A percentile compares a stretch with the other conserved stretches of the same genome.
Evolutionary conservation across 2,797 vertebrate genomes (phyloP).

Genomic region (Erpetoichthys calabaricus): DNA sequence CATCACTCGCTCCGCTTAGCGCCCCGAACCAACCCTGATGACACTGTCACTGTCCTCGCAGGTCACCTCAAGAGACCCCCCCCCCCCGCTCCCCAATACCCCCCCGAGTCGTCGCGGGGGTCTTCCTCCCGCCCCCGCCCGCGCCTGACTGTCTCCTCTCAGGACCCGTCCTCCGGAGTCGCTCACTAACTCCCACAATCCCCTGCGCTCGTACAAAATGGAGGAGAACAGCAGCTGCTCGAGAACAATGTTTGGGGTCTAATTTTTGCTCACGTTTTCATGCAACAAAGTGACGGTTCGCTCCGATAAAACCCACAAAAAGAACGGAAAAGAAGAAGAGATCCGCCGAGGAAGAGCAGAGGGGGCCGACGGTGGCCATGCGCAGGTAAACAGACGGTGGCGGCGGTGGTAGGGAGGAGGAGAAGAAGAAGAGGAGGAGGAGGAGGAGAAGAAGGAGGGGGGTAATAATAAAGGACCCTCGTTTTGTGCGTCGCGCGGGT

Average conservation of each 20-base stretch:
- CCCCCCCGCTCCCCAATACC: background rate
- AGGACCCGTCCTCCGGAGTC: slow-evolving; percentile 55
- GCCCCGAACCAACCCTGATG: too few species aligned
- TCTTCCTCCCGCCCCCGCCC: slow-evolving; percentile 13
- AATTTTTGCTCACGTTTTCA: slow-evolving; percentile 15
- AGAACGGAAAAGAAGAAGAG: too few species aligned
- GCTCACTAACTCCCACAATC: slow-evolving; percentile 43
- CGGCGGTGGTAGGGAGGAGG: too few species aligned
- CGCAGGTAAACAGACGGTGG: slow-evolving; percentile 39
- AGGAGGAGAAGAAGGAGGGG: too few species aligned
- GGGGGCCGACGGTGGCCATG: slow-evolving; percentile 43
- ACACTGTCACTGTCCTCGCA: too few species aligned
- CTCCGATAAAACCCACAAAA: too few species aligned
- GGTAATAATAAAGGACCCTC: too few species aligned
- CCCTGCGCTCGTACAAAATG: slow-evolving; percentile 67
- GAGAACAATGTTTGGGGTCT: slow-evolving; percentile 71
- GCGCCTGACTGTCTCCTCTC: slow-evolving; percentile 53
- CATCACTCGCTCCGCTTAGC: too few species aligned
- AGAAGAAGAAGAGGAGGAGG: too few species aligned
- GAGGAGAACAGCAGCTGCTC: slow-evolving; percentile 57
- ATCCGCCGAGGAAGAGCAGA: too few species aligned
- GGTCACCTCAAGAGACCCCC: background rate
- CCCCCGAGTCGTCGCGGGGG: slow-evolving; percentile 6
- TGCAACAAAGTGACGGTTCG: too few species aligned
- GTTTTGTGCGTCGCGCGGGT: too few species aligned